Evolutionary conservation across 37 sponge, comb jelly and placozoan species (phyloP), one percentile per base, ranked within the genome.

Genomic region (Diacarnus erythraeanus): DNA sequence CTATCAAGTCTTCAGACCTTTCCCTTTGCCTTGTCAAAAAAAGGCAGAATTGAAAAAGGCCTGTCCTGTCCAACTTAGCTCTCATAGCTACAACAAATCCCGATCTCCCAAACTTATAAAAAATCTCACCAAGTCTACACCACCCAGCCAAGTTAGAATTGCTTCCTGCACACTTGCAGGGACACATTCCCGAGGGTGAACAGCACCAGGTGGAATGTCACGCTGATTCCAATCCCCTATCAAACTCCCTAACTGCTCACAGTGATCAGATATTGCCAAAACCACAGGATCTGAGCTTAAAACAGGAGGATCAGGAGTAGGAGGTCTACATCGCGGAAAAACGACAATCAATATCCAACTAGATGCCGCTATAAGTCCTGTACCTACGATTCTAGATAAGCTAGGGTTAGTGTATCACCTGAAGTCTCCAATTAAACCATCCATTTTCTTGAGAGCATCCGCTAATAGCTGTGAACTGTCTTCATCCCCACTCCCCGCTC

Each of bases 361-460:
- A 69, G 39, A 6, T 69, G 34, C 37, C 38, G n/a, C n/a, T n/a
- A n/a, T n/a, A n/a, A n/a, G n/a, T n/a, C n/a, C n/a, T n/a, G n/a
- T n/a, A n/a, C n/a, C n/a, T n/a, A n/a, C n/a, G n/a, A n/a, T n/a
- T n/a, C n/a, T n/a, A n/a, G n/a, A n/a, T n/a, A n/a, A n/a, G n/a
- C n/a, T n/a, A n/a, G n/a, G n/a, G n/a, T n/a, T n/a, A n/a, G 26
- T 4, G 29, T 38, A 2, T 21, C 26, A 66, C 73, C 64, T 71
- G 66, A 73, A 82, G 59, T 72, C 71, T 57, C 87, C 92, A 20
- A 91, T 83, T 29, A 91, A 56, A 0, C 92, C 84, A 56, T 91
- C 92, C 87, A 91, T 87, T 58, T 74, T 83, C 51, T 76, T 76
- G 47, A 91, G 77, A 0, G 92, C 92, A 58, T 76, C 61, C 5